Conservation (phyloP, 64 coral and sea anemone genomes). For the Montipora foliosa region DNA sequence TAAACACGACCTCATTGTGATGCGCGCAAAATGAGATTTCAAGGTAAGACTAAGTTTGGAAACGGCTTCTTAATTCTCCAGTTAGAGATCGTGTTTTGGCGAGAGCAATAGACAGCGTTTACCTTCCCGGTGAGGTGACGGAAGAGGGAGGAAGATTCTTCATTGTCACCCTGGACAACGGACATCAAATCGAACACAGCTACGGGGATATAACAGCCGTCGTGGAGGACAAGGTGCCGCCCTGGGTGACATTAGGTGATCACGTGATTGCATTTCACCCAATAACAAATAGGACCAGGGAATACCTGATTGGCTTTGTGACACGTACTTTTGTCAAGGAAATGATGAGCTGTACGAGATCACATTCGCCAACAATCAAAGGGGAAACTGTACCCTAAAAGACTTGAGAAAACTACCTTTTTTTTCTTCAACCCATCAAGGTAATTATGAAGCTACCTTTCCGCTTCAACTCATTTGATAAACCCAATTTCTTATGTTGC, state of each 20-base stretch:
- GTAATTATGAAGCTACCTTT: background rate
- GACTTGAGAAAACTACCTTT: constrained; percentile 21
- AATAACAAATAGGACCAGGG: background rate
- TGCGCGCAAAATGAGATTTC: no score
- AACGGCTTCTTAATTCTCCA: background rate
- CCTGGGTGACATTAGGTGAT: constrained; percentile 31
- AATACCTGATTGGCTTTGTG: constrained; percentile 36
- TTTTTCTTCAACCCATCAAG: constrained; percentile 16
- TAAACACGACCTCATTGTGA: no score
- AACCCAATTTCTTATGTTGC: no score
- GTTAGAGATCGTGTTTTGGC: background rate
- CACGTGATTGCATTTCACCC: background rate
- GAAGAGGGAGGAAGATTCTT: background rate
- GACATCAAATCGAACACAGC: constrained; percentile 15
- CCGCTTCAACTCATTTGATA: no score
- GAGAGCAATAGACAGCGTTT: background rate
- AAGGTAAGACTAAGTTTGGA: no score
- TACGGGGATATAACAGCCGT: background rate
- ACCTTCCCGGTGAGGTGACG: background rate
- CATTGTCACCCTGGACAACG: background rate
- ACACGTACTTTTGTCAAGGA: background rate
- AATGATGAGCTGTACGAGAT: constrained; percentile 14
- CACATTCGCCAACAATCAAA: background rate
- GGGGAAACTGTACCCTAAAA: background rate
- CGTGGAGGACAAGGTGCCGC: background rate